Conservation (phyloP, 2,888 invertebrate species). For the Cremastobaeus sp. region DNA sequence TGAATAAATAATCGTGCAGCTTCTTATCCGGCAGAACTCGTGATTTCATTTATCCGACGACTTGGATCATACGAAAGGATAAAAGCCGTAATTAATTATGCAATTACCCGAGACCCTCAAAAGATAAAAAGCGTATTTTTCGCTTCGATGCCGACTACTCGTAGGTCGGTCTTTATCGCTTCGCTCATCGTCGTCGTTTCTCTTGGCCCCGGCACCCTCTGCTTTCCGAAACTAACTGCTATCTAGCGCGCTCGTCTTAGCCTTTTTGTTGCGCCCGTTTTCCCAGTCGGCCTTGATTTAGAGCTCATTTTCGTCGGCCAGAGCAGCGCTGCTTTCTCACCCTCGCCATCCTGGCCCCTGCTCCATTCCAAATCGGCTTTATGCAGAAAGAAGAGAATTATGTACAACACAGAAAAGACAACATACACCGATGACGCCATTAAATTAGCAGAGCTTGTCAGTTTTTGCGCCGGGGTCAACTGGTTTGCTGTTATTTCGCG, state of each 20-base stretch:
- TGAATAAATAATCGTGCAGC: too few species aligned
- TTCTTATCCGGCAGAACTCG: background rate
- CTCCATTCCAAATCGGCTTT: constrained; percentile 49
- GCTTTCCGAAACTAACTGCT: constrained; percentile 34
- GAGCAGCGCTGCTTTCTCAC: constrained; percentile 43
- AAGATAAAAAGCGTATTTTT: constrained; percentile 55
- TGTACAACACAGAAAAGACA: constrained; percentile 49
- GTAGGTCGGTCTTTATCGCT: constrained; percentile 38
- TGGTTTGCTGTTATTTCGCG: too few species aligned
- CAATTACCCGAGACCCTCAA: constrained; percentile 68
- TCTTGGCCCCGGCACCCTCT: constrained; percentile 15
- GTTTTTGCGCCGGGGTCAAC: too few species aligned
- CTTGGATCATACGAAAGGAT: constrained; percentile 62
- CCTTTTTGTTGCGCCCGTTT: constrained; percentile 56
- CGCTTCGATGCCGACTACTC: constrained; percentile 44
- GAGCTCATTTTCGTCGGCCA: constrained; percentile 69
- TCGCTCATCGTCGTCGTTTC: constrained; percentile 31
- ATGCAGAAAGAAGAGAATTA: constrained; percentile 45
- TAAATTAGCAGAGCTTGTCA: constrained; percentile 64
- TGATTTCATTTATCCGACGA: constrained; percentile 11
- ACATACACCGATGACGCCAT: constrained; percentile 59
- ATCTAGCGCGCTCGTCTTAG: constrained; percentile 35
- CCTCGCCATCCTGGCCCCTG: constrained; percentile 24
- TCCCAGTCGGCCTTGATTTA: constrained; percentile 59
- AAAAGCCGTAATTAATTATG: constrained; percentile 72